Evolutionary conservation across 2,888 invertebrate species (phyloP), one percentile per base, ranked within the genome.

Genomic region (Acronicta aceris): DNA sequence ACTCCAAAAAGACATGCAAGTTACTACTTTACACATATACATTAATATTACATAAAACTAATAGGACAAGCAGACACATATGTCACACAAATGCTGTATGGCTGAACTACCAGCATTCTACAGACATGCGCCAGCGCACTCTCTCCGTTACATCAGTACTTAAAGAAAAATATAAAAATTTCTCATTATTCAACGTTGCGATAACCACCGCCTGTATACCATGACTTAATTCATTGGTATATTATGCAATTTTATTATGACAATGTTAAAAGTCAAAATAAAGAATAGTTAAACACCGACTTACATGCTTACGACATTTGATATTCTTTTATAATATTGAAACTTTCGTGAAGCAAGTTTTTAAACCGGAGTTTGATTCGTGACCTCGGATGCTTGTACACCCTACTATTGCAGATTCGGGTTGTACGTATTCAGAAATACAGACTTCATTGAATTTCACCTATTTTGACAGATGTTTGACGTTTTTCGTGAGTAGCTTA

Each of bases 101-200:
- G 43, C 33, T 48, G 48, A 66, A 56, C 62, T 41, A 13, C 27
- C 38, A 53, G 40, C 55, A 47, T 62, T 52, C 42, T 53, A 30
- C 60, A 50, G 49, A 40, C 54, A 49, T 61, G 52, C 50, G 57
- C 33, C 38, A 43, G 46, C 38, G 36, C 77, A 50, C 83, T 83
- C 82, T 83, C 83, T 77, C 79, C 61, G 58, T 81, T 82, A 82
- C 76, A 81, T 71, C 77, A 81, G 78, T 73, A 38, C 38, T 38
- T n/a, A 48, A 69, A 71, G 61, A 69, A 76, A 76, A 76, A 59
- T 68, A 74, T 57, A 59, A 78, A 76, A 69, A 76, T 25, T 30
- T 50, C 70, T 57, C 72, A 75, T 65, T 65, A 61, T n/a, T 21
- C 58, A 17, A 61, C 58, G 41, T 64, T 74, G 46, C 71, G 54